Conservation (phyloP, 2,888 invertebrate species). For the Xylota sylvarum region DNA sequence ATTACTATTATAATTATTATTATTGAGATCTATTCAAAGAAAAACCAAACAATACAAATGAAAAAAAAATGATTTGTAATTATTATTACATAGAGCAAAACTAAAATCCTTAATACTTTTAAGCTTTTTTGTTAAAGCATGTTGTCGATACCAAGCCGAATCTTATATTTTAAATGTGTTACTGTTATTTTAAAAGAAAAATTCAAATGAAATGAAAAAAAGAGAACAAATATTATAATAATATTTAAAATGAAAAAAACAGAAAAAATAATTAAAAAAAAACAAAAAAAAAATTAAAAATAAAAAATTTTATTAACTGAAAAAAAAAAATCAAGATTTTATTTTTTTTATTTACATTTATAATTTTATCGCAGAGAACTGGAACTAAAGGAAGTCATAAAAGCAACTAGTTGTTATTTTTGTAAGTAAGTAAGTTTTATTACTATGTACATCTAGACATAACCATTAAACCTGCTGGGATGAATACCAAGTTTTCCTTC, state of each 20-base stretch:
- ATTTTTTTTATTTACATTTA: not conserved
- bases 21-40: conserved; percentile 68
- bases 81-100: conserved; percentile 76
- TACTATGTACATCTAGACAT: too few species aligned
- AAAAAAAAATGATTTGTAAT: conserved; percentile 72
- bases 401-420: too few species aligned
- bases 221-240: conserved; percentile 77
- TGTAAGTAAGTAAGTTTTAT: too few species aligned
- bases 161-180: conserved; percentile 78
- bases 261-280: conserved; percentile 71
- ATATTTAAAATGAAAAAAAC: conserved; percentile 78
- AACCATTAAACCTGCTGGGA: too few species aligned
- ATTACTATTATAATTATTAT: conserved; percentile 69
- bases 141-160: conserved; percentile 78
- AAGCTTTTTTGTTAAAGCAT: conserved; percentile 78
- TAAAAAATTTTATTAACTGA: conserved; percentile 77
- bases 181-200: conserved; percentile 77
- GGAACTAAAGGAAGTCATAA: too few species aligned
- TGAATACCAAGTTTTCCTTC: too few species aligned
- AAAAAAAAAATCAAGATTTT: conserved; percentile 65
- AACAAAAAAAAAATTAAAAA: conserved; percentile 64
- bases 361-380: too few species aligned
- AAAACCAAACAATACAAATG: conserved; percentile 52
- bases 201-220: conserved; percentile 76
- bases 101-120: conserved; percentile 77